Base-by-base conservation (phyloP, 1,140 invertebrate species). In the Eumaeus atala region DNA sequence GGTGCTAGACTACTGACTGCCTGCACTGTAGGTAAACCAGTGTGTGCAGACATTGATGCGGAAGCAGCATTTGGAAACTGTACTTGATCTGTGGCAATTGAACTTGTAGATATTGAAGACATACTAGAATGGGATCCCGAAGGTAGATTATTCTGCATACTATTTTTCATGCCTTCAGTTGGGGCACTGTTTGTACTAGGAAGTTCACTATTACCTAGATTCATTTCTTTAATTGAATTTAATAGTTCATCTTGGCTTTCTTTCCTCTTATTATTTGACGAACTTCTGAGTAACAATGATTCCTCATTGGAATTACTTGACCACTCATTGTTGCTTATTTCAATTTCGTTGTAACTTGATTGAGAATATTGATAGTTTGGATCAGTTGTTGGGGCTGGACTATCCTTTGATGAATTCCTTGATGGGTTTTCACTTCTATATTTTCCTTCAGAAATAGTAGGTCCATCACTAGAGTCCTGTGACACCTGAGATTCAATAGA, bases 401-500 rank as follows among this genome's bases (percentile, higher is more conserved):
- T 87, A 53, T 81, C 83, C 55, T 87, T 87, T 58, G 71, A 78
- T 40, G 89, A 91, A 71, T 89, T 90, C 58, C 89, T 81, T 10
- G 89, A 90, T 49, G 89, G 86, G 64, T 89, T 87, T 68, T 89
- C 87, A 79, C 89, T 90, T 69, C 89, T 87, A 62, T 84, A 87
- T 47, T 89, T 89, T 54, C 89, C 89, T 66, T 91, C 89, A 8
- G 89, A 90, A 12, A 89, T 88, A 47, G 89, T 87, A 12, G 79
- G 71, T 9, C 84, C 89, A 67, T 91, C 90, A 59, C 89, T 90
- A 5, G 89, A 90, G 66, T 90, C 90, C 64, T 90, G 88, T 6
- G 89, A 90, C 67, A 89, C 87, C 72, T 91, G 90, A 14, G 89
- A 90, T 62, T 91, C 90, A 37, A 89, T 90, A 9, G 90, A 91